Conservation (phyloP, 2,113 vertebrate species). For the Andinoacara biseriatus region DNA sequence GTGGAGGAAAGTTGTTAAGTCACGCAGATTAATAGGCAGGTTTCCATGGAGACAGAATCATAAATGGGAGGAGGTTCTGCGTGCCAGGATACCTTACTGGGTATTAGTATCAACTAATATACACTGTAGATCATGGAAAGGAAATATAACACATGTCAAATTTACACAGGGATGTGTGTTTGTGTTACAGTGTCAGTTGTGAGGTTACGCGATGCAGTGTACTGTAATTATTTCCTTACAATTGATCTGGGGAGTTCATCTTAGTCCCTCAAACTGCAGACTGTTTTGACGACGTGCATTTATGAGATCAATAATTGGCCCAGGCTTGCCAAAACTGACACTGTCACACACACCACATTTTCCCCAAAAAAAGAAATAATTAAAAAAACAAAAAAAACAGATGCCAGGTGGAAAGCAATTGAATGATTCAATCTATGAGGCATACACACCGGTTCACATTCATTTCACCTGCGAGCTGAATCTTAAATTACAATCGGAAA, state of each 20-base stretch:
- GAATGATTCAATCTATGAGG: slow-evolving; percentile 61
- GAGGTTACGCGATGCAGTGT: not conserved
- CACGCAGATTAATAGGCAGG: slow-evolving; percentile 61
- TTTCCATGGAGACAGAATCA: slow-evolving; percentile 79
- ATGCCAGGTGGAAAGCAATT: slow-evolving; percentile 50
- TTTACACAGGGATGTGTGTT: not conserved
- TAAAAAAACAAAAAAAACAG: slow-evolving; percentile 41
- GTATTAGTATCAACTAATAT: slow-evolving; percentile 52
- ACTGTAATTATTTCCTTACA: slow-evolving; percentile 29
- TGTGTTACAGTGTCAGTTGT: not conserved
- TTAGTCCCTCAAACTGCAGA: slow-evolving; percentile 1
- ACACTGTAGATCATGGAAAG: slow-evolving; percentile 28
- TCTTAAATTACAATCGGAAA: slow-evolving; percentile 64
- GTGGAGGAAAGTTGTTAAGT: slow-evolving; percentile 66
- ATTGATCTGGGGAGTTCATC: slow-evolving; percentile 26
- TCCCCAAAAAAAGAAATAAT: too few relatives aligned
- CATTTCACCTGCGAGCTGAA: slow-evolving; percentile 58
- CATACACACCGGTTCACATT: slow-evolving; percentile 55
- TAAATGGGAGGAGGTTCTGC: slow-evolving; percentile 39
- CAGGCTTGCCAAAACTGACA: slow-evolving; percentile 14
- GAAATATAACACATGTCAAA: not conserved
- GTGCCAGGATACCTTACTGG: slow-evolving; percentile 42
- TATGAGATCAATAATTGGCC: slow-evolving; percentile 21
- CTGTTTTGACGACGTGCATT: not conserved
- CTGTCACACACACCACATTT: slow-evolving; percentile 26